Conservation (phyloP, 2,113 vertebrate genomes). For the Microtus montanus region DNA sequence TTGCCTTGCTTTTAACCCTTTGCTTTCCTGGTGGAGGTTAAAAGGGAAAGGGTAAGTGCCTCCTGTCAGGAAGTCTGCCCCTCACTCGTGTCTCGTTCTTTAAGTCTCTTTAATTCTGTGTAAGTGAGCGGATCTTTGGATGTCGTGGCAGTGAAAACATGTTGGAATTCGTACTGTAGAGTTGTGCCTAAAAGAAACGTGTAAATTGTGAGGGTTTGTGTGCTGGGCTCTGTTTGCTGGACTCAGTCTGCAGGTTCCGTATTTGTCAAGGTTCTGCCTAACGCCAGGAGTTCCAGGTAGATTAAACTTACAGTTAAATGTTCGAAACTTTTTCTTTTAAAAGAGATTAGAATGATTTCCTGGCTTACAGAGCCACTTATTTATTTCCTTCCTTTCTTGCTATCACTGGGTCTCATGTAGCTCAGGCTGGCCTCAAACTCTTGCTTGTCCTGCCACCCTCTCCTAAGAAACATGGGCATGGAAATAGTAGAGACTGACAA, state of each 20-base stretch:
- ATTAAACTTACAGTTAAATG: neutral
- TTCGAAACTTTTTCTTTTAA: neutral
- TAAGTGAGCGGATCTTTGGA: constrained; percentile 44
- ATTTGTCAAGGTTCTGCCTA: neutral
- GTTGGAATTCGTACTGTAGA: constrained; percentile 30
- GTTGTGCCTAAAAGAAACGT: constrained; percentile 2
- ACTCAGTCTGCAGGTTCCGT: neutral
- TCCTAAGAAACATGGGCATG: neutral
- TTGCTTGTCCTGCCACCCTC: neutral
- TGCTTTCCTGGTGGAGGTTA: constrained; percentile 94
- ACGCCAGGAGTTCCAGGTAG: neutral
- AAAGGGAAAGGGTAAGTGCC: constrained; percentile 96
- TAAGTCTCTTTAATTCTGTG: constrained; percentile 44
- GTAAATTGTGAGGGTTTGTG: neutral
- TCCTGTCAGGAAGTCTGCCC: constrained; percentile 77
- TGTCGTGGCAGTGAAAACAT: neutral
- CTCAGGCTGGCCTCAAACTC: neutral
- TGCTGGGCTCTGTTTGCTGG: neutral
- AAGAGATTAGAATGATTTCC: neutral
- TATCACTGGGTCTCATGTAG: neutral
- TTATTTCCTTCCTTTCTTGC: neutral
- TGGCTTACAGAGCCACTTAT: neutral
- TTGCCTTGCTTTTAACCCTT: constrained; percentile 88
- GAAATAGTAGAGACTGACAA: neutral
- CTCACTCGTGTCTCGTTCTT: constrained; percentile 59